Conservation (phyloP, 1,140 invertebrate genomes). For the Saccostrea cuccullata region DNA sequence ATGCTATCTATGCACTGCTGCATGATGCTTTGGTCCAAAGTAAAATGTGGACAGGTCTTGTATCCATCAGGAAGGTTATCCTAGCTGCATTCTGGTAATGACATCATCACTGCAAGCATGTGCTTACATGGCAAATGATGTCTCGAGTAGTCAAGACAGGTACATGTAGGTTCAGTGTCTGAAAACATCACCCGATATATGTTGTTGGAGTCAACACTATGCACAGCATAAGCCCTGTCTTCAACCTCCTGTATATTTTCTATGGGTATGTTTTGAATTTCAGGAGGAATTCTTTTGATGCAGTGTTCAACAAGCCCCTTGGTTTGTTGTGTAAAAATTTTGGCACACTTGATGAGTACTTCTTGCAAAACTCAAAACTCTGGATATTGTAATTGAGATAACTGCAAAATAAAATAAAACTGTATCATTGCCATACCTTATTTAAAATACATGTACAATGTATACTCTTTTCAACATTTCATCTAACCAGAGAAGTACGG, state of each 20-base stretch:
- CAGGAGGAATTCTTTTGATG: too few species aligned
- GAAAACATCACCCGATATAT: too few species aligned
- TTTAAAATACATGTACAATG: too few species aligned
- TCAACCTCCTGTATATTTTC: too few species aligned
- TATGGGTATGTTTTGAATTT: background rate
- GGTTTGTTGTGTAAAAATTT: too few species aligned
- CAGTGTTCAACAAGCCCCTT: too few species aligned
- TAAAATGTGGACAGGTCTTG: background rate
- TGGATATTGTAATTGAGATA: too few species aligned
- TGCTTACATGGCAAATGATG: conserved; percentile 43
- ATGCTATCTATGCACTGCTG: too few species aligned
- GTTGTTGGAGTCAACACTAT: conserved; percentile 7
- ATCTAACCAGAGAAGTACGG: too few species aligned
- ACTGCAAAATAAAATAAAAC: background rate
- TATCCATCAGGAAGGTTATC: background rate
- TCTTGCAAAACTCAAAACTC: too few species aligned
- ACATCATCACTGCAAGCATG: conserved; percentile 30
- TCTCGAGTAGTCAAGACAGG: conserved; percentile 17
- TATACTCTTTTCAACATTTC: too few species aligned
- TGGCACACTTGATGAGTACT: too few species aligned
- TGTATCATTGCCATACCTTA: background rate
- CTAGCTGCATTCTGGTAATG: background rate
- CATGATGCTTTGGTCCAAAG: background rate
- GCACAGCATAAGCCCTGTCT: background rate
- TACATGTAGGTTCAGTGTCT: background rate